Base-by-base conservation (phyloP, 2,888 invertebrate genomes). In the Tethea ocularis region DNA sequence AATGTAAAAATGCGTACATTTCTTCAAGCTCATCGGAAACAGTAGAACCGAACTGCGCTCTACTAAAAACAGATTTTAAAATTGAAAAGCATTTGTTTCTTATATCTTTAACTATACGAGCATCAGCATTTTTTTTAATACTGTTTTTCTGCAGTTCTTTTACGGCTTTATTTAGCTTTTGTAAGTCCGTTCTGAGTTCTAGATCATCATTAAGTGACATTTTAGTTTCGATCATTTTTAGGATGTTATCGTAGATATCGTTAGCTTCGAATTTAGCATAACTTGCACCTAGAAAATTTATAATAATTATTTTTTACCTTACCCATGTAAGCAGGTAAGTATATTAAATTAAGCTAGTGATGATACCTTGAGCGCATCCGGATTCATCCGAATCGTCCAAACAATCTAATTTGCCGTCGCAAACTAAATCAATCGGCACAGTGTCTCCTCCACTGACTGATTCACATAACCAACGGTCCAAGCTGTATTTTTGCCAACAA, bases 321-420 rank as follows among this genome's bases (percentile, higher is more conserved):
- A 13, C 13, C n/a, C n/a, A n/a, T n/a, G n/a, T n/a, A n/a, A n/a
- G n/a, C n/a, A n/a, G n/a, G 33, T 13, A 33, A 33, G 33, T 13
- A 13, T 33, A 33, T 1, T 33, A 33, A 33, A 33, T 13, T 33
- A 7, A 10, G 8, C 29, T 29, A 29, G n/a, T n/a, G n/a, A 10
- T 13, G 13, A 38, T 77, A 88, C 88, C 84, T 64, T 57, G 57
- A n/a, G 65, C 64, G 65, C 92, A 92, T 52, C 60, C 75, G 24
- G 33, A 68, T 73, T 92, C 92, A 68, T 92, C 92, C 29, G 80
- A 75, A 71, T 88, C 84, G 68, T 91, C 89, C 57, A 72, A 80
- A 66, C 92, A 92, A 61, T 92, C 92, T 17, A 83, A 62, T 83
- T 89, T 91, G 0, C 92, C 91, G 61, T 92, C 90, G 64, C 92